A percentile compares a stretch with the other conserved stretches of the same genome.
Conservation (phyloP, 2,888 invertebrate species). For the Candidula unifasciata region DNA sequence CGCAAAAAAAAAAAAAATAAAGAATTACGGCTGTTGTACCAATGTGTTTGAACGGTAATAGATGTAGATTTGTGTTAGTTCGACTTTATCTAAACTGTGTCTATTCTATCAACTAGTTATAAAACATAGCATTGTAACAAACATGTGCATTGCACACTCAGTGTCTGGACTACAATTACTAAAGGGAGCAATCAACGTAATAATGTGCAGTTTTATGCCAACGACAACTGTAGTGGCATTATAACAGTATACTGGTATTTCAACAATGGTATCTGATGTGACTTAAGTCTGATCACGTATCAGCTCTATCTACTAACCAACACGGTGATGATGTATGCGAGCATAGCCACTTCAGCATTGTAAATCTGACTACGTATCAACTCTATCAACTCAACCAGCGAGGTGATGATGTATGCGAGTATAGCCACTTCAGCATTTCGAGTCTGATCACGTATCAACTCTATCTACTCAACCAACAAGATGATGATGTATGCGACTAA, state of each 20-base stretch:
- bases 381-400: background rate
- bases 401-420: slow-evolving; percentile 36
- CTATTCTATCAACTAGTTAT: too few relatives aligned
- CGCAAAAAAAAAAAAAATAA: background rate
- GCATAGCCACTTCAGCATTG: slow-evolving; percentile 22
- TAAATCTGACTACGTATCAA: background rate
- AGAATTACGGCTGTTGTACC: background rate
- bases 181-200: too few relatives aligned
- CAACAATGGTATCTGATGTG: background rate
- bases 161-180: too few relatives aligned
- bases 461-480: background rate
- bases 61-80: too few relatives aligned
- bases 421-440: slow-evolving; percentile 24
- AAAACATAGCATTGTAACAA: too few relatives aligned
- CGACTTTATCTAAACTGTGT: too few relatives aligned
- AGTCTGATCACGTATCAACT: too few relatives aligned
- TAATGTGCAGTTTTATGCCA: too few relatives aligned
- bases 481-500: slow-evolving; percentile 40
- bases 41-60: too few relatives aligned
- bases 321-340: slow-evolving; percentile 38
- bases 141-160: too few relatives aligned
- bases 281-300: background rate
- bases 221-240: too few relatives aligned
- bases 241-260: too few relatives aligned
- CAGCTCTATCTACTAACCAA: background rate